Base-by-base conservation (phyloP, 1,140 invertebrate genomes). In the Plutomurus gul region DNA sequence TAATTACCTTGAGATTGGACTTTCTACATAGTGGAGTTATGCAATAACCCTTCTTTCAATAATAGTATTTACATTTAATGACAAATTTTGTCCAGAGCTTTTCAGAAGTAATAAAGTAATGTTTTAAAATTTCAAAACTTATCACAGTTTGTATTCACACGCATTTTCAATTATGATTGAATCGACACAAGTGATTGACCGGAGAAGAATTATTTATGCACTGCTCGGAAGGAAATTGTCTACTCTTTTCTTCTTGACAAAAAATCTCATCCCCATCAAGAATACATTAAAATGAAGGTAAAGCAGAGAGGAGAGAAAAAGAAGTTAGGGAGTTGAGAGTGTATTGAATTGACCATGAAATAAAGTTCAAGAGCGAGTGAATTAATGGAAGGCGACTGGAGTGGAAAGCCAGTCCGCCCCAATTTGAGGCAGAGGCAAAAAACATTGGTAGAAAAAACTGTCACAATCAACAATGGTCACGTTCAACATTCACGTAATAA, bases 321-420 rank as follows among this genome's bases (percentile, higher is more conserved):
- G 46, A 18, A 49, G 46, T 49, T 16, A 7, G 4, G 46, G n/a
- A 49, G 46, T 7, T 3, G n/a, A 49, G 46, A 20, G n/a, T 49
- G 13, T 8, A 18, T 56, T 22, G 4, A 27, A 10, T 8, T 56
- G 3, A 10, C 30, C 4, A 7, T 22, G n/a, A n/a, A n/a, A n/a
- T n/a, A n/a, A n/a, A n/a, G n/a, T n/a, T n/a, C n/a, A n/a, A n/a
- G n/a, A n/a, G n/a, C n/a, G 49, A 56, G 49, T 30, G 11, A 27
- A 27, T 56, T 56, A 56, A 56, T 27, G 49, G 49, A 25, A 56
- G 49, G 30, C 20, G 10, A 27, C 10, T 27, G 49, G 49, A 56
- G 49, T 27, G 49, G 49, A 56, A 56, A 56, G 49, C 49, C 10
- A 56, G 49, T 56, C 49, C 49, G 49, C 49, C 49, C 49, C 49